Conservation (phyloP, 2,888 invertebrate species). For the Drosophila robusta region DNA sequence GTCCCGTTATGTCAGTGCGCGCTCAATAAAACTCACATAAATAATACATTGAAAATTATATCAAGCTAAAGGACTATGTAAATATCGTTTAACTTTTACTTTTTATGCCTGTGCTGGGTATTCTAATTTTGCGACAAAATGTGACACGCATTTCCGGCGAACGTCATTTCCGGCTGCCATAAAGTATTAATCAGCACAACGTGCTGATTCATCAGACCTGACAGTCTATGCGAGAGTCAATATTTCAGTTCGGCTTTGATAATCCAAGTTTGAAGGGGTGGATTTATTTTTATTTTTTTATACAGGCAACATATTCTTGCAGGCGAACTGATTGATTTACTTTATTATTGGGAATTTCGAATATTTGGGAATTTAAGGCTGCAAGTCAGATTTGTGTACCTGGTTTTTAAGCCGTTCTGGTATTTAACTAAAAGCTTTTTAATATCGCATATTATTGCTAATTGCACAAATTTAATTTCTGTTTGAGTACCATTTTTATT, state of each 20-base stretch:
- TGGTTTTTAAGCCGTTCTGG: too few relatives aligned
- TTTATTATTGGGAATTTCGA: too few relatives aligned
- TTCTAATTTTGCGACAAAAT: neutral
- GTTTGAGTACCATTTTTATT: too few relatives aligned
- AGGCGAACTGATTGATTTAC: too few relatives aligned
- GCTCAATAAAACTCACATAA: constrained; percentile 70
- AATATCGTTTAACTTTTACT: constrained; percentile 53
- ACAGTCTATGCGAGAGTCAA: neutral
- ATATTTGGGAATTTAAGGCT: too few relatives aligned
- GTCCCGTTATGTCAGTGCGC: constrained; percentile 14
- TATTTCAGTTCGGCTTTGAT: neutral
- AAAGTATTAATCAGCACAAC: constrained; percentile 22
- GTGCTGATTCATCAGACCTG: neutral
- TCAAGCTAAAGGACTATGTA: constrained; percentile 23
- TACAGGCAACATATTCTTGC: too few relatives aligned
- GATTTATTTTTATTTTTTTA: too few relatives aligned
- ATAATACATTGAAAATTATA: constrained; percentile 62
- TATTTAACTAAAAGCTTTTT: too few relatives aligned
- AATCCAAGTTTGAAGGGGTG: too few relatives aligned
- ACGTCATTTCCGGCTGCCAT: constrained; percentile 2
- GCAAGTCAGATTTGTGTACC: too few relatives aligned
- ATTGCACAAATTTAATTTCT: too few relatives aligned
- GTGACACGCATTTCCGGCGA: neutral
- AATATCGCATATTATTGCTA: too few relatives aligned
- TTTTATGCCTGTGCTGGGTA: constrained; percentile 18